phyloP scores from a whole-genome alignment of 2,113 vertebrate species.

The Trogon surrucura region DNA sequence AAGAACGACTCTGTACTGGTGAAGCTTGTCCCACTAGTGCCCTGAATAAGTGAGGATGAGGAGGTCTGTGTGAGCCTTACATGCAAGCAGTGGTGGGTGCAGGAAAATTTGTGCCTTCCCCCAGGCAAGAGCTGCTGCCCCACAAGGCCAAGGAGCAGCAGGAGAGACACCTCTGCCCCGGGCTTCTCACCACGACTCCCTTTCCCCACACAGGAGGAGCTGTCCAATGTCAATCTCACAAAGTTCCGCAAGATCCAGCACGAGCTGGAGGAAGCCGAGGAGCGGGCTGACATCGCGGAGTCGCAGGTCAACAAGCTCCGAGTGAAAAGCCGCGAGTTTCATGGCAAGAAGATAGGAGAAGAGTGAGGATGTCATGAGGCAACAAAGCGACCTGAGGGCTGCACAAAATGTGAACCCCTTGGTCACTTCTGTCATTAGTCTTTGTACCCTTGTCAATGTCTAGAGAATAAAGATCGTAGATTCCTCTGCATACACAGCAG shows the following conservation, averaged over 20 bases:
- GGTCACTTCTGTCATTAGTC: neutral
- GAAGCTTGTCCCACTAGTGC: neutral
- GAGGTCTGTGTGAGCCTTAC: neutral
- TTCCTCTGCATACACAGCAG: neutral
- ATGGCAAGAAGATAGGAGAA: slow-evolving; percentile 74
- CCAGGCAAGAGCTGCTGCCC: neutral
- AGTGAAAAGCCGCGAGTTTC: slow-evolving; percentile 75
- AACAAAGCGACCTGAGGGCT: neutral
- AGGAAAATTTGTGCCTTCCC: neutral
- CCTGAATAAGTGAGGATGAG: neutral
- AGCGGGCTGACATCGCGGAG: slow-evolving; percentile 81
- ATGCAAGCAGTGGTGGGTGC: neutral
- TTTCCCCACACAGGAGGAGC: slow-evolving; percentile 73
- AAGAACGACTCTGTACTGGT: fast-evolving
- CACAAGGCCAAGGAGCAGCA: neutral
- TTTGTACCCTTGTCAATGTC: neutral
- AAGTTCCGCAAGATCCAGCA: slow-evolving; percentile 83
- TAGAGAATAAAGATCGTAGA: slow-evolving; percentile 71
- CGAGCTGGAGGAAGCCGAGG: slow-evolving; percentile 80
- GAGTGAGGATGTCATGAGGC: slow-evolving; percentile 43
- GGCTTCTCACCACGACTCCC: neutral
- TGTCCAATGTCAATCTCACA: slow-evolving; percentile 78
- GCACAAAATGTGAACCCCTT: slow-evolving; percentile 73
- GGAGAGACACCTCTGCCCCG: neutral
- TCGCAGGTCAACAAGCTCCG: slow-evolving; percentile 83